These are phyloP conservation scores for Loriculus beryllinus DNA, from an alignment of 2,797 vertebrate genomes.

Conservation along the genomic window DNA sequence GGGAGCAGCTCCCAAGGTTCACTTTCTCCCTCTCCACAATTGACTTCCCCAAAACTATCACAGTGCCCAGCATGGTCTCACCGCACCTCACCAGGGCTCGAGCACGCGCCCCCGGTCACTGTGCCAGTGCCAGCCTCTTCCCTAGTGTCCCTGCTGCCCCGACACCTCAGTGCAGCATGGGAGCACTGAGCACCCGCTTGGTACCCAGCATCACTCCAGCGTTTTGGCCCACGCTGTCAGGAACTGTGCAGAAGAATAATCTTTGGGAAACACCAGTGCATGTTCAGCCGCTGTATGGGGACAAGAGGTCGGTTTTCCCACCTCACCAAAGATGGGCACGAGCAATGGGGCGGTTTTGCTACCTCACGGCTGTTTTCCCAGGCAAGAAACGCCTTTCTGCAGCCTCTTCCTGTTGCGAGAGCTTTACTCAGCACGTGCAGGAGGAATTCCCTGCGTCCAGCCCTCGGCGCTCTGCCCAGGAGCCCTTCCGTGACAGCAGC, in stretches of 20 bases:
- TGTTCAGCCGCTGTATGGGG: fast-evolving
- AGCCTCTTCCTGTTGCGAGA: not conserved
- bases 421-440: not conserved
- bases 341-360: fast-evolving
- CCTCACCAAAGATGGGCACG: fast-evolving
- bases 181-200: fast-evolving
- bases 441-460: not conserved
- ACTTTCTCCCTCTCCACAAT: not conserved
- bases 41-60: not conserved
- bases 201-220: fast-evolving
- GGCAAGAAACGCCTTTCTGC: fast-evolving
- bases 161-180: fast-evolving
- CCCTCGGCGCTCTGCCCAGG: not conserved
- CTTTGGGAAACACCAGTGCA: fast-evolving
- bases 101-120: fast-evolving
- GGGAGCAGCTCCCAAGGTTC: not conserved
- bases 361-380: fast-evolving
- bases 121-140: not conserved
- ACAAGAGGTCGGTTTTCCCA: fast-evolving
- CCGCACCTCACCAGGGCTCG: fast-evolving
- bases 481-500: constrained; percentile 28
- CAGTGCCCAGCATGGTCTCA: not conserved
- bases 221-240: not conserved
- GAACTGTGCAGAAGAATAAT: fast-evolving
- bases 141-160: not conserved